Evolutionary conservation across 2,888 invertebrate species (phyloP), one percentile per base, ranked within the genome.

Genomic region (Drosophila nigricruria): DNA sequence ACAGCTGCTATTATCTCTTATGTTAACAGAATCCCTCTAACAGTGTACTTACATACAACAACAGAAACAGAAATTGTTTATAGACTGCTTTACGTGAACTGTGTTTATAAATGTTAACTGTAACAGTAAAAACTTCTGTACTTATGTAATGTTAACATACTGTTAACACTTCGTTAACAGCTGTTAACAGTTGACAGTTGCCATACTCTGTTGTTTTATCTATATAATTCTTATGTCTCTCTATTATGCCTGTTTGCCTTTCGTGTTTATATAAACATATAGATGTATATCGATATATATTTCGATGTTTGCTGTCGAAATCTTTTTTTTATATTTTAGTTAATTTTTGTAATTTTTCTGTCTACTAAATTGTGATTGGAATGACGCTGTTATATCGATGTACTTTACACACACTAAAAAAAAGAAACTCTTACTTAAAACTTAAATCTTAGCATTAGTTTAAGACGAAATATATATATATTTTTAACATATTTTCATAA

Each of bases 291-390:
- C 43, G 56, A 53, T 14, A 42, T n/a, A 38, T 25, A 23, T 25
- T 27, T 25, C 14, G 25, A 36, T 38, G 27, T 23, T 40, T 59
- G 32, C 36, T 40, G n/a, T 58, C 45, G 36, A 60, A 53, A 54
- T n/a, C 3, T 47, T 65, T 49, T 1, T 12, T 56, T 10, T 42
- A 25, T 38, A 16, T 49, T 49, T 45, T 32, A 60, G 16, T 52
- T 49, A 10, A 20, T n/a, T 20, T 60, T 30, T 42, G 27, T n/a
- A n/a, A 32, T 60, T 42, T 73, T 69, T 58, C 40, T 54, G 63
- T 62, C 50, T 69, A 63, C 65, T 63, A 67, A 78, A 74, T 79
- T 77, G 77, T 77, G 79, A 78, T 77, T 70, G 53, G 53, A 64
- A 73, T 73, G 63, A 77, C 57, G 52, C 57, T 76, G 77, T 75